Evolutionary conservation across 2,113 vertebrate species (phyloP).

Genomic region (Sinocyclocheilus grahami): DNA sequence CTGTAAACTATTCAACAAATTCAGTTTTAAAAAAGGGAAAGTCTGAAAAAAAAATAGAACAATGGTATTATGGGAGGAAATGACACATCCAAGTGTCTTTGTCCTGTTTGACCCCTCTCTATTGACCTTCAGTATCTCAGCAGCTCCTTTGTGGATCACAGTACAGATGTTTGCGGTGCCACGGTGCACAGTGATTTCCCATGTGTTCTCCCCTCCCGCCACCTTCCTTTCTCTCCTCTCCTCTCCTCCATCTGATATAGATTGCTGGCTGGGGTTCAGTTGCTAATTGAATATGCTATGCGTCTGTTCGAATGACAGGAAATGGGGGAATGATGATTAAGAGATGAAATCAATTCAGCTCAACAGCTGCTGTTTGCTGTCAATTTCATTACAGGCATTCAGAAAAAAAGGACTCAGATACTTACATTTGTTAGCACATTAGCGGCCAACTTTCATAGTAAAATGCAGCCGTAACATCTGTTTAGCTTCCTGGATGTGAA

Average conservation of each 20-base stretch:
- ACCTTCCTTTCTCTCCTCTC: constrained; percentile 53
- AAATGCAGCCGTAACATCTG: neutral
- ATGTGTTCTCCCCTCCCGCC: constrained; percentile 62
- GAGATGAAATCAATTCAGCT: constrained; percentile 27
- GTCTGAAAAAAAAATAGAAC: neutral
- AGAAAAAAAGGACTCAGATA: neutral
- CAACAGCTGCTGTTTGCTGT: constrained; percentile 61
- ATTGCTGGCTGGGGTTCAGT: constrained; percentile 42
- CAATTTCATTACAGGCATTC: constrained; percentile 24
- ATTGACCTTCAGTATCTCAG: constrained; percentile 43
- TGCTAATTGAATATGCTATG: constrained; percentile 51
- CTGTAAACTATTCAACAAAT: neutral
- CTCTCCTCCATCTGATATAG: constrained; percentile 59
- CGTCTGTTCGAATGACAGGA: constrained; percentile 32
- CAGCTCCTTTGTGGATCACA: constrained; percentile 17
- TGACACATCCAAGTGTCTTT: constrained; percentile 36
- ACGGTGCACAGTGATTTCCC: constrained; percentile 49
- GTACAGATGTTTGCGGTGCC: constrained; percentile 48
- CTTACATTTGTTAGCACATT: neutral
- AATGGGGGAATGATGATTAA: constrained; percentile 15
- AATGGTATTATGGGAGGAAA: constrained; percentile 40
- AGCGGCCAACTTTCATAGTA: neutral
- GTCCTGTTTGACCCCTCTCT: constrained; percentile 39
- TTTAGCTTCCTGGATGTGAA: constrained; percentile 1
- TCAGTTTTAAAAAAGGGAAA: neutral